Evolutionary conservation across 2,113 vertebrate genomes (phyloP).

Genomic region (Beaufortia kweichowensis): DNA sequence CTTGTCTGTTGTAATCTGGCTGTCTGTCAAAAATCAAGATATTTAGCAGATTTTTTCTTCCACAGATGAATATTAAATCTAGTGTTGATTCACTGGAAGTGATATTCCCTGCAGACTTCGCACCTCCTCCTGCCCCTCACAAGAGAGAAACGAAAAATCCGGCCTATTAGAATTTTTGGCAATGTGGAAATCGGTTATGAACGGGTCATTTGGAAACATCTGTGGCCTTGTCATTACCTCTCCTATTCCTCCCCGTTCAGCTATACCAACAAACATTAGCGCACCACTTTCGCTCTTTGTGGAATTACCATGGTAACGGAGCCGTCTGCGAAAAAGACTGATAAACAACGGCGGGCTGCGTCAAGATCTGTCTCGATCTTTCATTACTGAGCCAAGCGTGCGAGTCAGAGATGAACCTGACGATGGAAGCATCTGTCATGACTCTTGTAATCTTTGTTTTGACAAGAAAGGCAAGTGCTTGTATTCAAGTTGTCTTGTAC

Average conservation of each 20-base stretch:
- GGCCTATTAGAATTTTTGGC: constrained; percentile 3
- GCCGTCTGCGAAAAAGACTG: constrained; percentile 59
- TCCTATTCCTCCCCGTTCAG: constrained; percentile 19
- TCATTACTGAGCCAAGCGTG: constrained; percentile 62
- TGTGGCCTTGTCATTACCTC: constrained; percentile 52
- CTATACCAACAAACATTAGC: constrained; percentile 56
- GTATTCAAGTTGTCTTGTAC: constrained; percentile 46
- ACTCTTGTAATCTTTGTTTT: constrained; percentile 64
- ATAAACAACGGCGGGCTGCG: constrained; percentile 60
- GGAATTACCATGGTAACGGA: constrained; percentile 76
- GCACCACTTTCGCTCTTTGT: constrained; percentile 48
- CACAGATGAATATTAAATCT: constrained; percentile 21
- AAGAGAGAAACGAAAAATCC: constrained; percentile 7
- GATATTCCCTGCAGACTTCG: constrained; percentile 17
- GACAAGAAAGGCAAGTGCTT: constrained; percentile 63
- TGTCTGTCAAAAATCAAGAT: constrained; percentile 25
- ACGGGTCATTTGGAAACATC: constrained; percentile 43
- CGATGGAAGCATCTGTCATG: constrained; percentile 63
- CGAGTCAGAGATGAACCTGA: constrained; percentile 59
- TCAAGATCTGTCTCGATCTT: constrained; percentile 68
- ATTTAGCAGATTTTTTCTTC: neutral
- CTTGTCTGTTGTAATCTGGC: constrained; percentile 32
- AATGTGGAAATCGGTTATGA: constrained; percentile 30
- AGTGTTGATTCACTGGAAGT: constrained; percentile 20
- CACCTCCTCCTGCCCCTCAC: neutral